Base-by-base conservation (phyloP, 2,888 invertebrate genomes). In the Drosophila sordidula region DNA sequence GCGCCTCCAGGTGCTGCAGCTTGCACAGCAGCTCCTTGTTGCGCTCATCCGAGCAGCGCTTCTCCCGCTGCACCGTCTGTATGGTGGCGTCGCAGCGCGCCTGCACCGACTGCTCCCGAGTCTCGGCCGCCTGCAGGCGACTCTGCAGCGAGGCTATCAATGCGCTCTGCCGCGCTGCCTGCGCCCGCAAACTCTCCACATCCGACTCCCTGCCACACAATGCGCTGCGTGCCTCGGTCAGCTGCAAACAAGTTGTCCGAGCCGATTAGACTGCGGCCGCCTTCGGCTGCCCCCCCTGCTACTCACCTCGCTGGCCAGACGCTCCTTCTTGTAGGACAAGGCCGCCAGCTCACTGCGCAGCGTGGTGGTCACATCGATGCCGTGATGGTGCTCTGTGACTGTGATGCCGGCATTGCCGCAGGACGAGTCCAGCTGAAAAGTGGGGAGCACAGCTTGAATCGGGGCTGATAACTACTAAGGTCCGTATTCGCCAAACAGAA, bases 301-400 rank as follows among this genome's bases (percentile, higher is more conserved):
- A 0, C 91, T 93, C 91, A 97, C 95, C 94, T 97, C 97, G 52
- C 94, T 94, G 70, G 95, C 93, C 22, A 97, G 93, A 66, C 96
- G 95, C 90, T 97, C 97, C 69, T 96, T 94, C 92, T 97, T 97
- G 91, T 96, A 97, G 89, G 96, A 96, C 49, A 97, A 93, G 3
- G 95, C 97, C 16, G 97, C 97, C 78, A 97, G 92, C 92, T 97
- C 97, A 92, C 97, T 97, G 78, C 96, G 94, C 67, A 97, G 93
- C 9, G 95, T 94, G 38, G 96, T 96, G 29, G 96, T 94, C 78
- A 96, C 92, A 91, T 97, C 97, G 89, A 95, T 94, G 66, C 90
- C 83, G 66, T 89, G 87, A 51, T 89, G 89, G 36, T 89, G 88
- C 25, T 91, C 89, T n/a, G 85, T 80, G 0, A 85, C 85, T 22